Conservation (phyloP, 2,797 vertebrate species). For the Iguana delicatissima region DNA sequence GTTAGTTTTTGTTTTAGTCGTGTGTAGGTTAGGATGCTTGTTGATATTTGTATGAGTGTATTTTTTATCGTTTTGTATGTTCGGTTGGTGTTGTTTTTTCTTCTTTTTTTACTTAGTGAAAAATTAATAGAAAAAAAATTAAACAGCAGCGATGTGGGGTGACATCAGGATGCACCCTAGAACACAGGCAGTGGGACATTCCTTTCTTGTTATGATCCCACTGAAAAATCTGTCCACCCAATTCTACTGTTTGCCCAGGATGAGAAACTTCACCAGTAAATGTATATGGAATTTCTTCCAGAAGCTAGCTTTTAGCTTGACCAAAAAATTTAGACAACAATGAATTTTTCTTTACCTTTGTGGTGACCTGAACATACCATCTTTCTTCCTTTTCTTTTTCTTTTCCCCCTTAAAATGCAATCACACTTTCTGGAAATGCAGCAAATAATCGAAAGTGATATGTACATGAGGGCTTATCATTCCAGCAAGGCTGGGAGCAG, state of each 20-base stretch:
- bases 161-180: too few species aligned
- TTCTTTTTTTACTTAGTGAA: too few species aligned
- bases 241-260: neutral
- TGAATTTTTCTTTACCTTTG: neutral
- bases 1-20: too few species aligned
- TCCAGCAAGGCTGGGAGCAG: neutral
- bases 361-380: neutral
- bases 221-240: neutral
- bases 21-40: too few species aligned
- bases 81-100: too few species aligned
- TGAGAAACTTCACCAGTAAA: neutral
- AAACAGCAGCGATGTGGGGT: neutral
- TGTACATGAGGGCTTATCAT: neutral
- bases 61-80: too few species aligned
- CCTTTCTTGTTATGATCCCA: neutral
- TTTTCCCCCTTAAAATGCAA: neutral
- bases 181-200: neutral
- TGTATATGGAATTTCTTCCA: neutral
- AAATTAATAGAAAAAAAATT: neutral
- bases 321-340: neutral
- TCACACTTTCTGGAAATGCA: neutral
- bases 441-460: neutral
- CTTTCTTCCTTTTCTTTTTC: neutral
- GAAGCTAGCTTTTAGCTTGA: neutral
- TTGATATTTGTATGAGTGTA: too few species aligned